Percentiles rank a stretch among this genome's conserved stretches.
These are phyloP conservation scores for Graptemys geographica DNA, from an alignment of 2,797 vertebrate genomes.

Conservation along the genomic window DNA sequence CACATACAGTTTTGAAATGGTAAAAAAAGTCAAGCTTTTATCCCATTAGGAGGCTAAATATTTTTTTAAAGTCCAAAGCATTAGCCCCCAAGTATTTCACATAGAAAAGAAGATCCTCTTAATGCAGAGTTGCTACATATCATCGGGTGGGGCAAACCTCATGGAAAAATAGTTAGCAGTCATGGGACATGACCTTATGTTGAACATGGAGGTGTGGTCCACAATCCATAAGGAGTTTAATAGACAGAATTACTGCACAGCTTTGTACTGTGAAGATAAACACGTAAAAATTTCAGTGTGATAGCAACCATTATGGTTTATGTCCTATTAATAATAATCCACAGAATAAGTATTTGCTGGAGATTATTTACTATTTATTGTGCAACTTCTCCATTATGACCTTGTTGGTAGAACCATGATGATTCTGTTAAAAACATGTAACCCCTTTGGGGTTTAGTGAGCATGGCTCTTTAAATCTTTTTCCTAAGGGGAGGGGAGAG, in stretches of 20 bases:
- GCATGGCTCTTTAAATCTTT: too few species aligned
- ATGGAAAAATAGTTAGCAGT: slow-evolving; percentile 43
- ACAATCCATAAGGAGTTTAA: not conserved
- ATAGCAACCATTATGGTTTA: not conserved
- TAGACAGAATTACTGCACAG: not conserved
- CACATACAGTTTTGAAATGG: not conserved
- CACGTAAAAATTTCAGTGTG: not conserved
- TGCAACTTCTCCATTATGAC: not conserved
- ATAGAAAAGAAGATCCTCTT: not conserved
- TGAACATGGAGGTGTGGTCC: not conserved
- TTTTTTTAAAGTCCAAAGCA: not conserved
- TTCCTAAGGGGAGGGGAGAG: too few species aligned
- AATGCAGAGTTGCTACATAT: slow-evolving; percentile 4
- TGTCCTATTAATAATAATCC: not conserved
- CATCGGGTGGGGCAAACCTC: slow-evolving; percentile 40
- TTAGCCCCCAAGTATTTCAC: not conserved
- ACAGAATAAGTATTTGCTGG: slow-evolving; percentile 5
- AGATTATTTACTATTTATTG: slow-evolving; percentile 26
- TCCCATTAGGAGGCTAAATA: not conserved
- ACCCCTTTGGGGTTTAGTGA: too few species aligned
- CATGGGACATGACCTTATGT: not conserved
- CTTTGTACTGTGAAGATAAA: not conserved
- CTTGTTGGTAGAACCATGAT: slow-evolving; percentile 22
- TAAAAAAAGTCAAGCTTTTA: not conserved
- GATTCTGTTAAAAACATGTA: slow-evolving; percentile 13